Conservation (phyloP, 2,797 vertebrate species). For the Avahi laniger region DNA sequence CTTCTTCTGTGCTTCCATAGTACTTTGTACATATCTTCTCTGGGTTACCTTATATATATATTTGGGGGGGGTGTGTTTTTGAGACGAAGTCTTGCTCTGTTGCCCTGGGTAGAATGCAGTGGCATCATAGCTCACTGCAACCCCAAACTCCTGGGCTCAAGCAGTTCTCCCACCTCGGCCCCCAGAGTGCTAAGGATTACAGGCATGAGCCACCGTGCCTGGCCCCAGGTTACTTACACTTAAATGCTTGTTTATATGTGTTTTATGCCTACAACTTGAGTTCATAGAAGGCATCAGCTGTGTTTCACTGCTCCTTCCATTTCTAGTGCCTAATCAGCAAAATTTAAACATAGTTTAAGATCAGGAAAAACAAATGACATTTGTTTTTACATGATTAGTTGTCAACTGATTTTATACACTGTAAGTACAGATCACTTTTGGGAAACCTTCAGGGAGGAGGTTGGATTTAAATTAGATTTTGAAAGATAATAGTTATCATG, state of each 20-base stretch:
- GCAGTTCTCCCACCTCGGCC: too few relatives aligned
- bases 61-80: too few relatives aligned
- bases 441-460: background rate
- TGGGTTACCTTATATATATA: background rate
- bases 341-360: background rate
- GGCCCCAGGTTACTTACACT: background rate
- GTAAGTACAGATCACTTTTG: background rate
- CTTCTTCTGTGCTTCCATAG: background rate
- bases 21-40: background rate
- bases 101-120: too few relatives aligned
- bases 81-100: too few relatives aligned
- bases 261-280: background rate
- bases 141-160: too few relatives aligned
- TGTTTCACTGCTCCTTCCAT: background rate
- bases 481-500: background rate
- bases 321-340: background rate
- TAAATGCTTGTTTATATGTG: background rate
- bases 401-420: background rate
- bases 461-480: background rate
- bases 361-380: background rate
- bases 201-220: too few relatives aligned
- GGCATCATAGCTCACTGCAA: too few relatives aligned
- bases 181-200: too few relatives aligned
- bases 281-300: background rate
- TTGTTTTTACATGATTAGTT: background rate